phyloP scores from a whole-genome alignment of 2,113 vertebrate genomes.

The human (Homo sapiens) region DNA sequence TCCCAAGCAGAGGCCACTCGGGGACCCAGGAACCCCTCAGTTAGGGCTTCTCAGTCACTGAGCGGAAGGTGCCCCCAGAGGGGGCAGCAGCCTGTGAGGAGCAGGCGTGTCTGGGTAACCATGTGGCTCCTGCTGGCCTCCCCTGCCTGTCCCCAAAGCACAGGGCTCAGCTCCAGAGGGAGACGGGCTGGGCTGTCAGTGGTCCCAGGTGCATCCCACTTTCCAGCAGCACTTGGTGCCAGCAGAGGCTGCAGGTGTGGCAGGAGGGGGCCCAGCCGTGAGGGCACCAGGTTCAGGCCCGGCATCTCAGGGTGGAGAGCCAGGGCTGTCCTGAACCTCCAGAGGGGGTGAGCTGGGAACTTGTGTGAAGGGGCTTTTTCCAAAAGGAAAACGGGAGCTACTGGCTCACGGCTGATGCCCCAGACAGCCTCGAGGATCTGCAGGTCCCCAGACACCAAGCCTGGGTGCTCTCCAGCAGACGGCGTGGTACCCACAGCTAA shows the following conservation, averaged over 20 bases:
- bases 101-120: neutral
- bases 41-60: neutral
- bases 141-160: neutral
- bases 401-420: accelerated
- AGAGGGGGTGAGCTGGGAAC: accelerated
- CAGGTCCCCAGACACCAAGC: neutral
- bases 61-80: neutral
- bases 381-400: neutral
- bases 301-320: neutral
- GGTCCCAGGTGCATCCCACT: neutral
- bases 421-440: neutral
- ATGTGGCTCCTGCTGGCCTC: neutral
- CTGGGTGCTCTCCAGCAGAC: neutral
- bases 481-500: accelerated
- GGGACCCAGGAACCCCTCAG: neutral
- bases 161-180: neutral
- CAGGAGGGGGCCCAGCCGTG: neutral
- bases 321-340: neutral
- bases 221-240: too few species aligned
- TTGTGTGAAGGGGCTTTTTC: neutral
- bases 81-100: too few species aligned
- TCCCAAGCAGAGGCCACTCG: neutral
- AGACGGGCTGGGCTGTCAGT: neutral
- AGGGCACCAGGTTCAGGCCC: neutral
- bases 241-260: neutral